Conservation (phyloP, 2,113 vertebrate genomes). For the Phoxinus phoxinus region DNA sequence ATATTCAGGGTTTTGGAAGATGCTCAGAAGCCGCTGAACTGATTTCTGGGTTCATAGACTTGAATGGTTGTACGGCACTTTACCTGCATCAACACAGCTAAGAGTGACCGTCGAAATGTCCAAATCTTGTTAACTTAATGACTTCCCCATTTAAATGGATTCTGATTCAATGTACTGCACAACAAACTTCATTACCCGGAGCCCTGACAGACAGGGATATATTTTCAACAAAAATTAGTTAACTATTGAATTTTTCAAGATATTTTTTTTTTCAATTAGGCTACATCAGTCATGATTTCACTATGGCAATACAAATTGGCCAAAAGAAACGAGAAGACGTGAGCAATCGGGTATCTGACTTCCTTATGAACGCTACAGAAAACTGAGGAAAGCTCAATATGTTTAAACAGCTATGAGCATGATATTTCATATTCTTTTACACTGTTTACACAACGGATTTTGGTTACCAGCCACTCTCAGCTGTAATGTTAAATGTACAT, state of each 20-base stretch:
- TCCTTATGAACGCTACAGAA: neutral
- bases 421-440: constrained; percentile 41
- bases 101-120: constrained; percentile 60
- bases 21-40: neutral
- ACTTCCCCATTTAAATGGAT: constrained; percentile 74
- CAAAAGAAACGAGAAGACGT: constrained; percentile 16
- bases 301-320: constrained; percentile 52
- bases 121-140: constrained; percentile 72
- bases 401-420: neutral
- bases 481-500: constrained; percentile 47
- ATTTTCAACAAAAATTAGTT: constrained; percentile 60
- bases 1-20: neutral
- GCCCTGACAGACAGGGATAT: constrained; percentile 63
- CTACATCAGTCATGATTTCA: constrained; percentile 31
- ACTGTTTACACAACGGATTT: constrained; percentile 59
- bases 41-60: neutral
- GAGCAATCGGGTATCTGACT: neutral
- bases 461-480: constrained; percentile 68
- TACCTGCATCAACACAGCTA: constrained; percentile 61
- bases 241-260: constrained; percentile 51
- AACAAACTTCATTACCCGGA: constrained; percentile 70
- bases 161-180: constrained; percentile 67
- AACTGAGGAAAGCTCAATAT: constrained; percentile 8
- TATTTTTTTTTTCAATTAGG: constrained; percentile 46
- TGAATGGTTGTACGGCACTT: constrained; percentile 19